A percentile compares a stretch with the other conserved stretches of the same genome.
Conservation (phyloP, 2,797 vertebrate species). For the Streptopelia turtur region DNA sequence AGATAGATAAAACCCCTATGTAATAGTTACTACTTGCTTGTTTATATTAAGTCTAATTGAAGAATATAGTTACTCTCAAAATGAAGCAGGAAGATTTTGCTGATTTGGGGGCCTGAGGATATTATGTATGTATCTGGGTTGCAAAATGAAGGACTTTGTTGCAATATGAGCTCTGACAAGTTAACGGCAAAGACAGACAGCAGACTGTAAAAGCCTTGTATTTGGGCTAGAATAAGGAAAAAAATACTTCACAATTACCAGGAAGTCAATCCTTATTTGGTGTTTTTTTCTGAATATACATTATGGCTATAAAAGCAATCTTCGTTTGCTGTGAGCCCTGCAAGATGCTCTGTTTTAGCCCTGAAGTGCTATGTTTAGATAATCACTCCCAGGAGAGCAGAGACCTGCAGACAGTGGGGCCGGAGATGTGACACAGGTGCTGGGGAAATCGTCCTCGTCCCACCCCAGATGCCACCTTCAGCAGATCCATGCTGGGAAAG, state of each 20-base stretch:
- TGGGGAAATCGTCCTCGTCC: fast-evolving
- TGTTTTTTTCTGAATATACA: not conserved
- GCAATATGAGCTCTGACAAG: not conserved
- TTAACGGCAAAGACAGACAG: not conserved
- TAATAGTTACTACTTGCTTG: not conserved
- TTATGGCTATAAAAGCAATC: not conserved
- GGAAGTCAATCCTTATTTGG: not conserved
- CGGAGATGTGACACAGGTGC: not conserved
- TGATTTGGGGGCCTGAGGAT: not conserved
- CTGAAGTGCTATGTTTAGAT: fast-evolving
- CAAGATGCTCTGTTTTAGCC: not conserved
- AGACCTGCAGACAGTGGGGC: not conserved
- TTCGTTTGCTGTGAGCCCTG: not conserved
- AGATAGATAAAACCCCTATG: fast-evolving
- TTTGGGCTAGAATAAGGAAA: not conserved
- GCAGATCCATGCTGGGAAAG: fast-evolving
- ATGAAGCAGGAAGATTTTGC: not conserved
- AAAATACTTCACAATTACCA: not conserved
- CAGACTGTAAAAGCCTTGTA: not conserved
- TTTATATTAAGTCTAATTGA: not conserved
- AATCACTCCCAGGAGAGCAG: fast-evolving
- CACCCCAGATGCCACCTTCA: not conserved
- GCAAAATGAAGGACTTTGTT: not conserved
- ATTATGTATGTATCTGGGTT: not conserved
- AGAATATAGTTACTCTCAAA: not conserved